A percentile compares a stretch with the other conserved stretches of the same genome.
phyloP scores from a whole-genome alignment of 1,140 invertebrate species.

The Zelostemma sp. region DNA sequence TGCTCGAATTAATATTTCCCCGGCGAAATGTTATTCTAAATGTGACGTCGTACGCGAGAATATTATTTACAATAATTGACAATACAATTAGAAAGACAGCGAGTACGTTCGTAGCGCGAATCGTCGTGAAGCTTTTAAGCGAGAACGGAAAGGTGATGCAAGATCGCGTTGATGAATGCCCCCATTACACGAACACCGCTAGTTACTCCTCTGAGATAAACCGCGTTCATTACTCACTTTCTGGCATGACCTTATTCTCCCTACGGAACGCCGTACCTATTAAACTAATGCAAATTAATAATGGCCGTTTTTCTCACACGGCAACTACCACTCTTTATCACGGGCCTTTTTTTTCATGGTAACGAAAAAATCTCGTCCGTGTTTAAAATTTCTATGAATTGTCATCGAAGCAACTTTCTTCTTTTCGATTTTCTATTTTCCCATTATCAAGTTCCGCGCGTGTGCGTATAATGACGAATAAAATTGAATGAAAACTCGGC shows the following conservation, averaged over 20 bases:
- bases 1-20: too few species aligned
- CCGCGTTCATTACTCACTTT: constrained; percentile 68
- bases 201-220: constrained; percentile 68
- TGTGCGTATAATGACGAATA: neutral
- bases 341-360: neutral
- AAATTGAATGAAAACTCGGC: neutral
- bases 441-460: too few species aligned
- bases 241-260: constrained; percentile 66
- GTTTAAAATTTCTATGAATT: too few species aligned
- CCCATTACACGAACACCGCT: constrained; percentile 68
- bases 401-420: too few species aligned
- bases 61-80: neutral
- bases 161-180: constrained; percentile 68
- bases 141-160: constrained; percentile 63
- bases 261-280: constrained; percentile 40
- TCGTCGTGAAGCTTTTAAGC: constrained; percentile 62
- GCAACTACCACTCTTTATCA: neutral
- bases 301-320: constrained; percentile 51
- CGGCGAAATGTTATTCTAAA: too few species aligned
- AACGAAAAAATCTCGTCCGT: neutral
- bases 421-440: too few species aligned
- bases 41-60: too few species aligned
- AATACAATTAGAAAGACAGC: constrained; percentile 1
- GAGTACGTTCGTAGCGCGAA: constrained; percentile 35
- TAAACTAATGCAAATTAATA: constrained; percentile 67